These are phyloP conservation scores for Erebia palarica DNA, from an alignment of 2,888 invertebrate species.

Conservation along the genomic window DNA sequence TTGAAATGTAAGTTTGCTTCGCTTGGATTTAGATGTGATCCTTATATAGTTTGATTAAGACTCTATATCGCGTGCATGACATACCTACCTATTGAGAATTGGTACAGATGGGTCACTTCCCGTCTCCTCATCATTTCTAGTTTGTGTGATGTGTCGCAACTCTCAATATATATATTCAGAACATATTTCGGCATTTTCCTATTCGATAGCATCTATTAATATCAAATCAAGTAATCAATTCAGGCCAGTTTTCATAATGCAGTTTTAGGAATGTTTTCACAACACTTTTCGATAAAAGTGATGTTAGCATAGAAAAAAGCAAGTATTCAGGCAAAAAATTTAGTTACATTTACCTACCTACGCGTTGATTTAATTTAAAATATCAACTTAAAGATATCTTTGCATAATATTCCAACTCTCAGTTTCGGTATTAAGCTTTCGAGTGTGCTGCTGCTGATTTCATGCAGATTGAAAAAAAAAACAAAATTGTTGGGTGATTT, in stretches of 20 bases:
- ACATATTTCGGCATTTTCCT: background rate
- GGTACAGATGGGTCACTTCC: constrained; percentile 4
- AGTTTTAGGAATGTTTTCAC: background rate
- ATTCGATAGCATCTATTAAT: background rate
- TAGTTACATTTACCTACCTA: no score
- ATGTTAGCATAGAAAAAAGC: no score
- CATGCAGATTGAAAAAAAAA: no score
- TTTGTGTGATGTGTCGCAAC: background rate
- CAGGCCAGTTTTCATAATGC: background rate
- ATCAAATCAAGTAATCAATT: background rate
- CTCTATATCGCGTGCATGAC: background rate
- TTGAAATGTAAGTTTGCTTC: background rate
- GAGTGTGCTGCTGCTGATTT: no score
- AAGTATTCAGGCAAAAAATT: no score
- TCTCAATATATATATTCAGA: background rate
- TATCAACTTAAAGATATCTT: no score
- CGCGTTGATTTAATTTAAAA: no score
- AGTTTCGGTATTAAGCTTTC: no score
- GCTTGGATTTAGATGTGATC: background rate
- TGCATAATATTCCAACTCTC: no score
- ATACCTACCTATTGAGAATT: background rate
- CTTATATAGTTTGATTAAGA: background rate
- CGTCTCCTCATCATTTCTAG: background rate
- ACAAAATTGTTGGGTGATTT: no score
- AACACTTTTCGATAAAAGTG: background rate